Evolutionary conservation across 37 sponge, comb jelly and placozoan genomes (phyloP), one percentile per base, ranked within the genome.

Genomic region (Spongia lamella): DNA sequence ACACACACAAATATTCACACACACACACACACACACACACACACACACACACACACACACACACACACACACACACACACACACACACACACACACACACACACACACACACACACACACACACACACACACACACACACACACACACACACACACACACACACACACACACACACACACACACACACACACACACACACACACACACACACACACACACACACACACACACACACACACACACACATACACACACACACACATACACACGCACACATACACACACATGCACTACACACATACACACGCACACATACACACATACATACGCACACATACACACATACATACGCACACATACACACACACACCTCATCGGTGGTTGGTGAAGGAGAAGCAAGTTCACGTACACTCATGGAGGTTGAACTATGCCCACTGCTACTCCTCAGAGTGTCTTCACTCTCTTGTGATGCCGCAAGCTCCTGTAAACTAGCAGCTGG

Each of bases 1-100:
- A 63, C 26, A 3, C 3, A 3, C 5, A 63, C 64, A 63, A 30
- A 63, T 64, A 13, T 7, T 30, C 64, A 26, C 64, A 63, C 64
- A 63, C 32, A 63, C 64, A 63, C 64, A 63, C 64, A 63, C 31
- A 63, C 64, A 63, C 32, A 31, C 31, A 31, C 31, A n/a, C n/a
- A n/a, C n/a, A n/a, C 32, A 63, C 64, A 63, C 62, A 24, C 62
- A 29, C 62, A 61, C 62, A 29, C 62, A 61, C 62, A 29, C 62
- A 61, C 62, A 29, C 62, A 61, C 62, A 29, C 62, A 61, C 62
- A 29, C 62, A 61, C 62, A 29, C 62, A 61, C 62, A 29, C 62
- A 61, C 62, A 29, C 62, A 61, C 62, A 29, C 62, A 61, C 62
- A 29, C 62, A 61, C 62, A 29, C 70, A 69, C 70, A 25, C 52